Evolutionary conservation across 1,140 invertebrate species (phyloP), one percentile per base, ranked within the genome.

Genomic region (Scaptomyza hsui): DNA sequence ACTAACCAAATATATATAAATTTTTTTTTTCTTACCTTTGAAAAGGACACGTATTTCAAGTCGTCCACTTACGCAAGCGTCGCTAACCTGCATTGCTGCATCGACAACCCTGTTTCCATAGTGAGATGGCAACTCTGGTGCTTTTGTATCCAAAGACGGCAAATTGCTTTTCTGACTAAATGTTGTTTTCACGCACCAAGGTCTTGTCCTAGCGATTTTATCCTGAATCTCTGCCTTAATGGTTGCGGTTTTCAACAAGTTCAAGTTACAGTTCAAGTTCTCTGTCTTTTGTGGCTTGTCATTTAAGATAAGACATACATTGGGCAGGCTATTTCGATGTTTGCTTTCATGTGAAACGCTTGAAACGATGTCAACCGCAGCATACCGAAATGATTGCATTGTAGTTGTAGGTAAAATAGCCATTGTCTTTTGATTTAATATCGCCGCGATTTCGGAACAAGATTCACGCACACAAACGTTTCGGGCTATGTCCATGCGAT

Each of bases 401-500:
- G 42, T 51, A 12, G 41, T n/a, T 24, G 10, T n/a, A n/a, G 56
- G 29, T 12, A 69, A 35, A 5, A 19, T 41, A 6, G 49, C 16
- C 1, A 19, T 10, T 12, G 60, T 45, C 18, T 75, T 78, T 5
- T 21, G 9, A 35, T 64, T 63, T 0, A 24, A 15, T n/a, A 64
- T 18, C 10, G 51, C 26, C 7, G 52, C 55, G 18, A 60, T 72
- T 69, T 89, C 89, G 1, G 89, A 89, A 47, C 41, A 74, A 9
- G 63, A 59, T 61, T 91, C 80, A 0, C 93, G 78, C 3, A 93
- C 88, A 7, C 92, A 93, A 13, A 97, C 94, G 89, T 97, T 97
- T 42, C 97, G 93, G 93, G 96, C 96, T 16, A 97, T 94, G 91
- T 97, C 96, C 42, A 97, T 94, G 60, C 95, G 93, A 91, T 96